Evolutionary conservation across 1,140 invertebrate species (phyloP).

Genomic region (Venturia canescens): DNA sequence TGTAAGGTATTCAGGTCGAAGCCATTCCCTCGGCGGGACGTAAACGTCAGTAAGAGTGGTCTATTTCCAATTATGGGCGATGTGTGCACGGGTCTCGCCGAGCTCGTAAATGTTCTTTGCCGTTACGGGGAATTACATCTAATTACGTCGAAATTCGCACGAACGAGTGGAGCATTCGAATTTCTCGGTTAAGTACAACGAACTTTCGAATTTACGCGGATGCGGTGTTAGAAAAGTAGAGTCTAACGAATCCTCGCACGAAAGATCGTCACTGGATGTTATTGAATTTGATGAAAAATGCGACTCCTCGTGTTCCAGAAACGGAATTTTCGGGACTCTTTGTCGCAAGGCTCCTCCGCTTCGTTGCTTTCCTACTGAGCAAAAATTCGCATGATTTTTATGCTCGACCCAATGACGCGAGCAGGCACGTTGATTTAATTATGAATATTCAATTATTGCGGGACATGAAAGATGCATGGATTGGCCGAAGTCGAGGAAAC

Average conservation of each 20-base stretch:
- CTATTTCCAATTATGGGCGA: slow-evolving; percentile 29
- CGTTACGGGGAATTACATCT: slow-evolving; percentile 4
- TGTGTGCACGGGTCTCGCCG: not conserved
- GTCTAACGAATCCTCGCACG: too few species aligned
- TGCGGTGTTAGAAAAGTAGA: too few species aligned
- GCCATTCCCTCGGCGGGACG: not conserved
- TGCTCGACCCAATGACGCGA: too few species aligned
- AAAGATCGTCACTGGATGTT: too few species aligned
- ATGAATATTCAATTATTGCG: too few species aligned
- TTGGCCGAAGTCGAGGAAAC: not conserved
- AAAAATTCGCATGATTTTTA: too few species aligned
- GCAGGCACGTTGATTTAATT: too few species aligned
- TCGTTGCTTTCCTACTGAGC: too few species aligned
- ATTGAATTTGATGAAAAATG: too few species aligned
- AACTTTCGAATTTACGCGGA: not conserved
- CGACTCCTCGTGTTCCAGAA: too few species aligned
- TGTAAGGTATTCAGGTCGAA: slow-evolving; percentile 37
- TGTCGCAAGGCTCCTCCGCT: too few species aligned
- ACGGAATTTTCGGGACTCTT: too few species aligned
- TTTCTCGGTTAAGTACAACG: not conserved
- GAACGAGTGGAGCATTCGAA: not conserved
- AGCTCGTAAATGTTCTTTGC: slow-evolving; percentile 2
- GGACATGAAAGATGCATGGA: not conserved
- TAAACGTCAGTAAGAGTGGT: not conserved
- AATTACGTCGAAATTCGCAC: not conserved